Evolutionary conservation across 2,113 vertebrate genomes (phyloP).

Genomic region (Rattus rattus): DNA sequence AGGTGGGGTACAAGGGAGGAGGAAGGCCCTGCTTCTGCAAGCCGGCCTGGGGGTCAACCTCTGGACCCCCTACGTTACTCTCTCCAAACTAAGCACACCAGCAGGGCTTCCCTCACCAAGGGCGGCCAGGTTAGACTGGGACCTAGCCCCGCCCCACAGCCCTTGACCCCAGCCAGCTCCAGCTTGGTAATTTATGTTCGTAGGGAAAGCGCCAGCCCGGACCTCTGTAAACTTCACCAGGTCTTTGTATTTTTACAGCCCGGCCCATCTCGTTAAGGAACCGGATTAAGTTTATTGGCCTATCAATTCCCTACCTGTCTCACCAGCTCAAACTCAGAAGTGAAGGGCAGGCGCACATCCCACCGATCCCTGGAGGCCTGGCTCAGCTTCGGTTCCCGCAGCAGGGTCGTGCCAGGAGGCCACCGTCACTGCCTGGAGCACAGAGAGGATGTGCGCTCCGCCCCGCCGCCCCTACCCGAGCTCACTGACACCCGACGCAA

Average conservation of each 20-base stretch:
- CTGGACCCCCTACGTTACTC: neutral
- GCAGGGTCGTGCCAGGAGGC: neutral
- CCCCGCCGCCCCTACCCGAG: neutral
- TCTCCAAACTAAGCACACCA: fast-evolving
- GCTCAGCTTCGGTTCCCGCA: fast-evolving
- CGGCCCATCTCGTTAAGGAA: constrained; percentile 53
- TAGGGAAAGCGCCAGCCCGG: neutral
- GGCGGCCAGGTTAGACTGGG: neutral
- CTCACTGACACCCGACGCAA: constrained; percentile 39
- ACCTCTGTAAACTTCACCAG: constrained; percentile 38
- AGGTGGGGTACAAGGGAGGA: neutral
- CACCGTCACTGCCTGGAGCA: neutral
- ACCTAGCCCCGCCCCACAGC: neutral
- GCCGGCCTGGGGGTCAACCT: neutral
- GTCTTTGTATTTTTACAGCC: constrained; percentile 56
- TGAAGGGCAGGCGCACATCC: too few relatives aligned
- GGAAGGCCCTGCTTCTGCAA: neutral
- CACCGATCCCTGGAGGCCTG: neutral
- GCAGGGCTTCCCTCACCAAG: neutral
- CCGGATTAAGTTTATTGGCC: constrained; percentile 68
- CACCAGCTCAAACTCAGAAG: neutral
- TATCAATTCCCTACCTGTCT: constrained; percentile 55
- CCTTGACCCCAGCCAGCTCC: constrained; percentile 7
- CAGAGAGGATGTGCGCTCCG: neutral
- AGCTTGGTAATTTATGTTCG: neutral